Evolutionary conservation across 2,888 invertebrate genomes (phyloP), one percentile per base, ranked within the genome.

Genomic region (Drosophila falleni): DNA sequence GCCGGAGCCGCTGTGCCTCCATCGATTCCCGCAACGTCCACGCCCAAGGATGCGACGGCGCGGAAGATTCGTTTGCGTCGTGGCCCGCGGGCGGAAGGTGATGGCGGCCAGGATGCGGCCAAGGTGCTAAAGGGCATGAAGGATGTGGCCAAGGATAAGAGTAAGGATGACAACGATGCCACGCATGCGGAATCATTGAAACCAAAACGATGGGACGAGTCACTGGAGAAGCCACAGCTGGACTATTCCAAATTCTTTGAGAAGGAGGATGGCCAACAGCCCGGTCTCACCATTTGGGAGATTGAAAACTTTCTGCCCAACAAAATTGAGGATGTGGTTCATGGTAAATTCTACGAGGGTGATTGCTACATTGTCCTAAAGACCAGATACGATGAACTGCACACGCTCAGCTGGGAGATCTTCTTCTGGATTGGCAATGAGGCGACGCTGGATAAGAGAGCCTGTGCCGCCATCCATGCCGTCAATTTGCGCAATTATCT

Each of bases 391-490:
- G 98, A 98, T 90, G 97, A 97, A 56, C 95, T 96, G 85, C 96
- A 97, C 11, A 96, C 96, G 63, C 93, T 99, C 6, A 94, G 95
- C 61, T 99, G 99, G 98, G 96, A 98, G 86, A 99, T 99, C 89
- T 99, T 96, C 93, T 99, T 99, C 93, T 99, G 99, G 99, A 99
- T 99, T 88, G 99, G 99, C 35, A 97, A 96, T 71, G 96, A 97
- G 90, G 97, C 98, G 3, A 96, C 98, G 11, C 97, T 98, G 93
- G 94, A 93, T 53, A 93, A 93, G 68, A 85, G 92, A 6, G 93
- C 93, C 11, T 93, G 93, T 68, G 92, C 93, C 11, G 93, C 99
- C 5, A 99, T 99, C 92, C 99, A 99, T 93, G 99, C 99, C 0
- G 99, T 99, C 0, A 99, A 99, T 93, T 94, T 99, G 71, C 94